Base-by-base conservation (phyloP, 2,888 invertebrate genomes). In the Caradrina kadenii region DNA sequence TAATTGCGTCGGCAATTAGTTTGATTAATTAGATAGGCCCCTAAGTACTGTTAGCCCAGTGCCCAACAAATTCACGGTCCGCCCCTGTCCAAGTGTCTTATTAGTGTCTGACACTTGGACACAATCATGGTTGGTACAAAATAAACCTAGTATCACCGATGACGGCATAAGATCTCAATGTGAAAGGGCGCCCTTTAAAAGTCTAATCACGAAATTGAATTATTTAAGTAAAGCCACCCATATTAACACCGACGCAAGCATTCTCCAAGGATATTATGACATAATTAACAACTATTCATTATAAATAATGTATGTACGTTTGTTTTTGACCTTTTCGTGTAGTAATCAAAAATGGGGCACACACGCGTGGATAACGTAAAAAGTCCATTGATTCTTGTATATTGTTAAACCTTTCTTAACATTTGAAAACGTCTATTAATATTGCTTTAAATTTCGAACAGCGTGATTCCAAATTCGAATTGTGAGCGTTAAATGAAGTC, bases 121-220 rank as follows among this genome's bases (percentile, higher is more conserved):
- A 26, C 26, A 26, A 26, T 26, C 26, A 26, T 26, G 26, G 26
- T 26, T 4, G 4, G 26, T 26, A 65, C 11, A 31, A 45, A 66
- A 13, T 35, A 15, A 45, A 19, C 17, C 22, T 35, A 45, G 50
- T 53, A 26, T 19, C 26, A 13, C 1, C 49, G 21, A 62, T 71
- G 70, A 71, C 70, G 50, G 10, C 55, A 60, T 50, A 1, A 21
- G 17, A 60, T 67, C 49, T 66, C 31, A 74, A 74, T 73, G 74
- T 74, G 54, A 74, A 53, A 74, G 67, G 75, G 26, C 26, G 63
- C 45, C n/a, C 72, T 50, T 31, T 45, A 39, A 48, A 73, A 73
- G 63, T 63, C 54, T 73, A 63, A 70, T 63, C 73, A 70, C 73
- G 64, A 22, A 62, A 63, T 39, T 68, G 48, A 69, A 49, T 54